Evolutionary conservation across 2,113 vertebrate species (phyloP), one percentile per base, ranked within the genome.

Genomic region (Conger conger): DNA sequence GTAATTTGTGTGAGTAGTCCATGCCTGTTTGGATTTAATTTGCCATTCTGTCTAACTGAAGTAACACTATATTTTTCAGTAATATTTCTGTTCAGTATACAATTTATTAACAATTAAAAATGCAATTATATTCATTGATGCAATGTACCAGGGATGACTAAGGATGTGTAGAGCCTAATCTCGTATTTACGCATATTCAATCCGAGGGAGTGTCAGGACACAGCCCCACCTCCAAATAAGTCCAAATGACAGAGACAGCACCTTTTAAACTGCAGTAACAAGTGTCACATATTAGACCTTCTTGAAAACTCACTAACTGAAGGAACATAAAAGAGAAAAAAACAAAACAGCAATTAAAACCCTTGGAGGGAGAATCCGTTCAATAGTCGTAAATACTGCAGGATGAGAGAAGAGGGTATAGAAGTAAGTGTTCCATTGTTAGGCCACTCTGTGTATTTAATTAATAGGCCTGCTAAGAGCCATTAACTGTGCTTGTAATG

Each of bases 321-420:
- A 80, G 42, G 30, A 80, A 80, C 35, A 50, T 30, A 33, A 89
- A 89, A 63, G 57, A 23, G 86, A 79, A 87, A 88, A 81, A 78
- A 88, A 87, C 89, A 90, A 87, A 89, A 90, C 89, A 91, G 89
- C 18, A 30, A 37, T 90, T 93, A 92, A 91, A 93, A 93, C 92
- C 91, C 90, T 85, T 91, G 90, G 79, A 80, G 18, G 30, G 42
- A 86, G 85, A 87, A 91, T 84, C 88, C 86, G 86, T 88, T 90
- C 87, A 86, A 80, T 68, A 36, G 87, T 93, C 88, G 92, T 93
- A 91, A 92, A 93, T 94, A 93, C 93, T 93, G 90, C 92, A 93
- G 87, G 80, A 89, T 89, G 89, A 91, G 89, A 92, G 91, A 91
- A 93, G 87, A 86, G 91, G 92, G 90, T 91, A 88, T 91, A 92